These are phyloP conservation scores for Polydrusus pterygomalis DNA, from an alignment of 2,888 invertebrate genomes.

Conservation along the genomic window DNA sequence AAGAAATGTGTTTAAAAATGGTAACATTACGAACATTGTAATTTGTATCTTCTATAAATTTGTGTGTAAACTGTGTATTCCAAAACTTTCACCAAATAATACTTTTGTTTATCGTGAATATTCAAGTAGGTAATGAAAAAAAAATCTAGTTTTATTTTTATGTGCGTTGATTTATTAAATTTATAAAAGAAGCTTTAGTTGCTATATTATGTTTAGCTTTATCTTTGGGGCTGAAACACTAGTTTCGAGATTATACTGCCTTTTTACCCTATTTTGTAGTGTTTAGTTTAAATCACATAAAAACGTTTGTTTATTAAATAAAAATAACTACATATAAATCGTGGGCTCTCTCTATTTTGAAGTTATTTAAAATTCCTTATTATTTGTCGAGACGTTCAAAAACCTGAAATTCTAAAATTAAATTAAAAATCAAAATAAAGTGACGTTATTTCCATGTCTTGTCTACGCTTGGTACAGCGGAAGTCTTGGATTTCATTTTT, in stretches of 20 bases:
- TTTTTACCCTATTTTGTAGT: too few species aligned
- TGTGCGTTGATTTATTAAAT: not conserved
- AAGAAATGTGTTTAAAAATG: not conserved
- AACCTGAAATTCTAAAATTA: constrained; percentile 48
- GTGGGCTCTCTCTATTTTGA: too few species aligned
- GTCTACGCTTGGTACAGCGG: too few species aligned
- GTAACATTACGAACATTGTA: not conserved
- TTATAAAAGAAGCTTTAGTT: not conserved
- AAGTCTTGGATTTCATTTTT: not conserved
- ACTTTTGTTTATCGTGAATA: not conserved
- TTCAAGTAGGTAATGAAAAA: constrained; percentile 14
- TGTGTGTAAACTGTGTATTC: constrained; percentile 19
- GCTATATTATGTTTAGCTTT: too few species aligned
- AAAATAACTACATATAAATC: too few species aligned
- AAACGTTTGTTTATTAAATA: too few species aligned
- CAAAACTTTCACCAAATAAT: not conserved
- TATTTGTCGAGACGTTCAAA: constrained; percentile 29
- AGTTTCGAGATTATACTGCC: too few species aligned
- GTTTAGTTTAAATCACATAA: too few species aligned
- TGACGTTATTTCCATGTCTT: constrained; percentile 34
- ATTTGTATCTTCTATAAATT: not conserved
- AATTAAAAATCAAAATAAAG: constrained; percentile 35
- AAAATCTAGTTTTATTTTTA: not conserved
- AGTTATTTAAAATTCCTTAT: constrained; percentile 12
- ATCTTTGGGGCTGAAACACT: too few species aligned